phyloP scores from a whole-genome alignment of 2,113 vertebrate genomes.

The mouse (Mus musculus) region GRCm39 chr14:45473001-45473500 shows the following conservation, averaged over 20 bases:
- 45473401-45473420: neutral
- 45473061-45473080: slow-evolving; percentile 49
- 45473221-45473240: slow-evolving; percentile 11
- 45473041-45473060: too few relatives aligned
- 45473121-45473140: neutral
- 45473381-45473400: slow-evolving; percentile 28
- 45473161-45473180: slow-evolving; percentile 13
- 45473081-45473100: neutral
- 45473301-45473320: neutral
- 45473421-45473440: slow-evolving; percentile 45
- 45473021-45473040: too few relatives aligned
- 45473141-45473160: slow-evolving; percentile 51
- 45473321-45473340: neutral
- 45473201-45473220: slow-evolving; percentile 3
- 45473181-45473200: slow-evolving; percentile 18
- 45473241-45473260: slow-evolving; percentile 32
- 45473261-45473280: neutral
- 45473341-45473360: neutral
- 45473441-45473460: slow-evolving; percentile 48
- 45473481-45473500: slow-evolving; percentile 45
- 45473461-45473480: slow-evolving; percentile 33
- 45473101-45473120: neutral
- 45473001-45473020: too few relatives aligned
- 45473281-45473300: neutral
- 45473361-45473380: slow-evolving; percentile 18